Conservation (phyloP, 2,113 vertebrate species). For the Dasyprocta punctata region DNA sequence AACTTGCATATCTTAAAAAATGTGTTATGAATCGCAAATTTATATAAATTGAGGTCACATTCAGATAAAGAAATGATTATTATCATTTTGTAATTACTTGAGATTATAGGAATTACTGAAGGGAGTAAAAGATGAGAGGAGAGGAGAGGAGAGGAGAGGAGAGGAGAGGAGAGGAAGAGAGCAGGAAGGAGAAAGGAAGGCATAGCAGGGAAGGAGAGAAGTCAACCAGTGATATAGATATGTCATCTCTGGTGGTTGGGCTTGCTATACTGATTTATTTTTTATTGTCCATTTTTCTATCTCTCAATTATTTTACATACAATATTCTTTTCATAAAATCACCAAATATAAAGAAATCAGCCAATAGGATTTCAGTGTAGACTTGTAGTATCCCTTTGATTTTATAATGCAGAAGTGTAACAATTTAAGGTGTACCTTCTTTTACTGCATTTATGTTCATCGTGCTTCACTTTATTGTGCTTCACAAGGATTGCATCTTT, state of each 20-base stretch:
- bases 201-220: neutral
- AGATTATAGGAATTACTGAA: constrained; percentile 40
- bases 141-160: neutral
- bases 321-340: constrained; percentile 62
- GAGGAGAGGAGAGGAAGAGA: neutral
- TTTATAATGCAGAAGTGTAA: neutral
- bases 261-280: constrained; percentile 28
- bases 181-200: neutral
- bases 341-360: neutral
- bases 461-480: neutral
- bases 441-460: neutral
- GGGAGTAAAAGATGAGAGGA: neutral
- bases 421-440: neutral
- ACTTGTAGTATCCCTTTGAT: neutral
- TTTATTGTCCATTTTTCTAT: constrained; percentile 45
- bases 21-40: constrained; percentile 54
- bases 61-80: constrained; percentile 59
- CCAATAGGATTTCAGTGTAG: neutral
- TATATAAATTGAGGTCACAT: constrained; percentile 62
- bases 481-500: neutral
- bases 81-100: constrained; percentile 74
- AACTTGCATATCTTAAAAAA: constrained; percentile 56
- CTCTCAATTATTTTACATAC: constrained; percentile 56
- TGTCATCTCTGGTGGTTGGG: constrained; percentile 18
- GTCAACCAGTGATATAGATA: constrained; percentile 50